Conservation (phyloP, 2,113 vertebrate species). For the Clarias gariepinus region DNA sequence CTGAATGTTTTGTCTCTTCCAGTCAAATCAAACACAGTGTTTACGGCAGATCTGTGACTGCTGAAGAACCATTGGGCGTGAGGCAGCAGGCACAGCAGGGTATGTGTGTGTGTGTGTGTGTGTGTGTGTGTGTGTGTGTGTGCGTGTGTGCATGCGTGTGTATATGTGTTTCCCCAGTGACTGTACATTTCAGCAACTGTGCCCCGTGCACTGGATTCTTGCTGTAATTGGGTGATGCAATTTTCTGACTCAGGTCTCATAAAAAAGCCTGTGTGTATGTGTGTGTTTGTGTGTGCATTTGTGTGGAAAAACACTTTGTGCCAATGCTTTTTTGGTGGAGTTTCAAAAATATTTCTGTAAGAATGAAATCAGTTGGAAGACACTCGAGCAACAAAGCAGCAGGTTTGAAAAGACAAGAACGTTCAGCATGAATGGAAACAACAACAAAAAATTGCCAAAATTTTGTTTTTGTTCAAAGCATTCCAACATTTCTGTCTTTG, state of each 20-base stretch:
- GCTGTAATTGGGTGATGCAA: constrained; percentile 42
- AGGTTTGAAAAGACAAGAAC: neutral
- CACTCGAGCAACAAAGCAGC: neutral
- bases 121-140: neutral
- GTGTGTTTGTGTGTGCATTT: constrained; percentile 16
- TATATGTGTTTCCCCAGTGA: constrained; percentile 46
- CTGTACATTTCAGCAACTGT: constrained; percentile 43
- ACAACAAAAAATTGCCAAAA: neutral
- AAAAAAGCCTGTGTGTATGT: neutral
- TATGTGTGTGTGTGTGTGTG: constrained; percentile 22
- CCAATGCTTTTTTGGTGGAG: neutral
- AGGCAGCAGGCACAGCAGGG: constrained; percentile 3
- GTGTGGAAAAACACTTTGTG: neutral
- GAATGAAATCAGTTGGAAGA: neutral
- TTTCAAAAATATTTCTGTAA: neutral
- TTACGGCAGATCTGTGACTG: constrained; percentile 6
- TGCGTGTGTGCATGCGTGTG: constrained; percentile 25
- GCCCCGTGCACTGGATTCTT: constrained; percentile 35
- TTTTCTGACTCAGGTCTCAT: constrained; percentile 24
- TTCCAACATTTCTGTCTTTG: neutral
- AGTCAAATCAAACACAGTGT: constrained; percentile 14
- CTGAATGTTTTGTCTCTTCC: constrained; percentile 15
- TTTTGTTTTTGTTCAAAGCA: neutral
- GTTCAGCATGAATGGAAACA: neutral
- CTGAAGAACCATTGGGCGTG: neutral